Evolutionary conservation across 2,888 invertebrate species (phyloP).

Genomic region (Auanema freiburgensis): DNA sequence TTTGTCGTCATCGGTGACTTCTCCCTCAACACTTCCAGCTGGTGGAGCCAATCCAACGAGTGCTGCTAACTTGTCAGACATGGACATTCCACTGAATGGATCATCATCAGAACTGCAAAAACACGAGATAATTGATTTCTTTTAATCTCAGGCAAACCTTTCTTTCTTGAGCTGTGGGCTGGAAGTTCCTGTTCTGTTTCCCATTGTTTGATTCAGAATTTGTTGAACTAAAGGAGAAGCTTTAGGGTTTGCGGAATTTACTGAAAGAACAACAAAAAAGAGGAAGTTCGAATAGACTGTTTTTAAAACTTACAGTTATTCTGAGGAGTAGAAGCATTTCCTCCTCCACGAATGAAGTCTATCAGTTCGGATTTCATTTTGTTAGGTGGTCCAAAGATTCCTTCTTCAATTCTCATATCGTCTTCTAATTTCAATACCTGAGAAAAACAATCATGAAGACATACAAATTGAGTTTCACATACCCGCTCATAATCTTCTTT

Average conservation of each 20-base stretch:
- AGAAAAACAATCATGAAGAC: not conserved
- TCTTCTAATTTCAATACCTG: slow-evolving; percentile 48
- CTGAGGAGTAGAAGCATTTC: slow-evolving; percentile 45
- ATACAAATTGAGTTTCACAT: not conserved
- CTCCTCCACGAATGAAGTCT: slow-evolving; percentile 50
- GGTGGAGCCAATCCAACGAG: slow-evolving; percentile 37
- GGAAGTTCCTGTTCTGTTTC: not conserved
- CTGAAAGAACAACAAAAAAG: not conserved
- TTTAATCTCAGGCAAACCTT: slow-evolving; percentile 15
- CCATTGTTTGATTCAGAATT: slow-evolving; percentile 41
- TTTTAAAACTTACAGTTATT: slow-evolving; percentile 8
- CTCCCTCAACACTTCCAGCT: slow-evolving; percentile 19
- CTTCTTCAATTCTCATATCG: slow-evolving; percentile 51
- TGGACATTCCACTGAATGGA: slow-evolving; percentile 36
- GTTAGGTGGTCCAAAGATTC: slow-evolving; percentile 46
- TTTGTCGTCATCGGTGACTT: slow-evolving; percentile 10
- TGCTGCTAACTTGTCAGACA: slow-evolving; percentile 47
- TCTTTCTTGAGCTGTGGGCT: slow-evolving; percentile 27
- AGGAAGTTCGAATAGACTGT: no score
- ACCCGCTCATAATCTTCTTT: slow-evolving; percentile 52
- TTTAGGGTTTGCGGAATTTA: slow-evolving; percentile 23
- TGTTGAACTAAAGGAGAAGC: slow-evolving; percentile 49
- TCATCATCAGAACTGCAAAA: slow-evolving; percentile 31
- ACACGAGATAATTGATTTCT: not conserved
- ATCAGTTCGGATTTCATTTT: slow-evolving; percentile 52